Evolutionary conservation across 2,797 vertebrate species (phyloP).

Genomic region (Ceryle rudis): DNA sequence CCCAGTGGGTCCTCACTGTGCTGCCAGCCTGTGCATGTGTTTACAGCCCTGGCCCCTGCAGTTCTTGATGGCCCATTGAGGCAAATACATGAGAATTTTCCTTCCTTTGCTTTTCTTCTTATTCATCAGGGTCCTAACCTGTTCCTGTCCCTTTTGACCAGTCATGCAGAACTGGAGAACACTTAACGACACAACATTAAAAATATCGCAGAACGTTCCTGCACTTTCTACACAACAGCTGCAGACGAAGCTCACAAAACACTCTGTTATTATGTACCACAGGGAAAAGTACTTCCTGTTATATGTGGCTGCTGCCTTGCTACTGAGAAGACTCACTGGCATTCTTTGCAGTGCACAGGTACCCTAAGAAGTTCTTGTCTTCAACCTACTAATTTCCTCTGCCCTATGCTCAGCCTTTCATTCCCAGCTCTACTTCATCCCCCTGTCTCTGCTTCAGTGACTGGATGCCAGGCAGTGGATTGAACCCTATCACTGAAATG

Average conservation of each 20-base stretch:
- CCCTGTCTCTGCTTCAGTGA: background rate
- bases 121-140: background rate
- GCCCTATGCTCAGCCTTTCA: background rate
- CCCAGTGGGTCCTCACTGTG: accelerated
- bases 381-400: background rate
- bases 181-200: background rate
- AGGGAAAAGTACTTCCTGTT: background rate
- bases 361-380: accelerated
- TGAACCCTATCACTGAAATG: background rate
- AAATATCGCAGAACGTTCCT: background rate
- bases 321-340: background rate
- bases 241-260: background rate
- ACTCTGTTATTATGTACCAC: background rate
- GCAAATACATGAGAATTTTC: background rate
- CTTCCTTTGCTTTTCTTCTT: background rate
- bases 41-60: background rate
- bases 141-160: background rate
- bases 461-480: accelerated
- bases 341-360: background rate
- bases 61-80: background rate
- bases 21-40: background rate
- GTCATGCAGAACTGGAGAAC: background rate
- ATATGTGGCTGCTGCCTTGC: background rate
- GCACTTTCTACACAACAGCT: background rate
- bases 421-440: background rate